Evolutionary conservation across 2,888 invertebrate genomes (phyloP), one percentile per base, ranked within the genome.

Genomic region (Microplitis deprimator): DNA sequence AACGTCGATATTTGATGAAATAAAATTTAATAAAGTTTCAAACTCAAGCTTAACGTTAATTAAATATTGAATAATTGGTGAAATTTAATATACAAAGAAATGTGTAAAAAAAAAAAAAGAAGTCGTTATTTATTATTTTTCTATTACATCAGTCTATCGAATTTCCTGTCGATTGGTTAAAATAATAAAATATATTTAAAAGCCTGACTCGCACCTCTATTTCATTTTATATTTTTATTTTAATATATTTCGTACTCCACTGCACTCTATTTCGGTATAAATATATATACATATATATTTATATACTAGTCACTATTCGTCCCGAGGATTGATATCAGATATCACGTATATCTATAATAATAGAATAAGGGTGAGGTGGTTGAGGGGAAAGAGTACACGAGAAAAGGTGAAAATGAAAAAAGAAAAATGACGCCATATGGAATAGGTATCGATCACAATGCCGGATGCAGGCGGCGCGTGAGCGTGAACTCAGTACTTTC

Each of bases 381-480:
- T 29, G 29, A 29, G 29, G 29, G 29, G 29, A 4, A 29, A 3
- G 29, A 29, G 4, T 29, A 29, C 29, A 3, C 29, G 29, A 29
- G 29, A 29, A 29, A 29, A 29, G 29, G 50, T 65, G 41, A 65
- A n/a, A 65, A 38, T 29, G 38, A 20, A 29, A 59, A 50, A 50
- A 29, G 50, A 10, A 20, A 61, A 59, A 39, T 38, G 62, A 65
- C 65, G 70, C 73, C 77, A 77, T 77, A 77, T 77, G 77, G 73
- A 62, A 73, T 68, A 62, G 77, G 68, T 77, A 77, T 77, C 69
- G 77, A 77, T 77, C 77, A 77, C 77, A 73, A 68, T 64, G 62
- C 77, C 77, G 77, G 73, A 77, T 77, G 77, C 69, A 69, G 29
- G 61, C 41, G 64, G 77, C 77, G 77, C 64, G 77, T 77, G 77